These are phyloP conservation scores for Amphipoea oculea DNA, from an alignment of 2,888 invertebrate species.

Conservation along the genomic window DNA sequence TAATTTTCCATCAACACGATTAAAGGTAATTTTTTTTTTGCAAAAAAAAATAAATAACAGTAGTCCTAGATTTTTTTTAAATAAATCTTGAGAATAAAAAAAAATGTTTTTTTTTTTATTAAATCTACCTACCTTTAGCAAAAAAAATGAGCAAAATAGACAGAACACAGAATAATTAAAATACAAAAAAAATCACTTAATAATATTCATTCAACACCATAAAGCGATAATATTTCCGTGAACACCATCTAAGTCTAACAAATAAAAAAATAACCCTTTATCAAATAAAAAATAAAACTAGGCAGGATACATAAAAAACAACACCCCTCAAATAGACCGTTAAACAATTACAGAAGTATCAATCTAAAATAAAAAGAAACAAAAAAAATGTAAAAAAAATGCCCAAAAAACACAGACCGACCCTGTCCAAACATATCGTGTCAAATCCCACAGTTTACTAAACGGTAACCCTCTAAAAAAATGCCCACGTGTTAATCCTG, in stretches of 20 bases:
- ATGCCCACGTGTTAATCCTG: constrained; percentile 80
- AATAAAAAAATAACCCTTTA: constrained; percentile 35
- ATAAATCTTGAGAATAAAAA: too few relatives aligned
- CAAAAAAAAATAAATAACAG: too few relatives aligned
- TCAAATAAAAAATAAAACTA: constrained; percentile 29
- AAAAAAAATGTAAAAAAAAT: constrained; percentile 65
- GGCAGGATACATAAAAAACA: constrained; percentile 65
- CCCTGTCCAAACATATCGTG: constrained; percentile 83
- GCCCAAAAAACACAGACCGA: constrained; percentile 59
- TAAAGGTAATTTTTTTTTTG: background rate
- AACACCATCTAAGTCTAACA: constrained; percentile 4
- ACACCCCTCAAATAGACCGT: constrained; percentile 79
- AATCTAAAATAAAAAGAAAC: constrained; percentile 72
- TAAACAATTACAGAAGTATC: constrained; percentile 82
- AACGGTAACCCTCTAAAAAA: constrained; percentile 74
- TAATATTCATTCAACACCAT: constrained; percentile 15
- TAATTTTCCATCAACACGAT: background rate
- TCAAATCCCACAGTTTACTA: constrained; percentile 81
- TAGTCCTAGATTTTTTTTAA: too few relatives aligned
- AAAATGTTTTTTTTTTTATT: background rate
- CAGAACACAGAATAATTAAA: background rate
- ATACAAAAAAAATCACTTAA: background rate
- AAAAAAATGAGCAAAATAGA: background rate
- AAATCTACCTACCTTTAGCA: background rate
- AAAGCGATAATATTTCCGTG: background rate